These are phyloP conservation scores for Pipa parva DNA, from an alignment of 2,113 vertebrate genomes.

Conservation along the genomic window DNA sequence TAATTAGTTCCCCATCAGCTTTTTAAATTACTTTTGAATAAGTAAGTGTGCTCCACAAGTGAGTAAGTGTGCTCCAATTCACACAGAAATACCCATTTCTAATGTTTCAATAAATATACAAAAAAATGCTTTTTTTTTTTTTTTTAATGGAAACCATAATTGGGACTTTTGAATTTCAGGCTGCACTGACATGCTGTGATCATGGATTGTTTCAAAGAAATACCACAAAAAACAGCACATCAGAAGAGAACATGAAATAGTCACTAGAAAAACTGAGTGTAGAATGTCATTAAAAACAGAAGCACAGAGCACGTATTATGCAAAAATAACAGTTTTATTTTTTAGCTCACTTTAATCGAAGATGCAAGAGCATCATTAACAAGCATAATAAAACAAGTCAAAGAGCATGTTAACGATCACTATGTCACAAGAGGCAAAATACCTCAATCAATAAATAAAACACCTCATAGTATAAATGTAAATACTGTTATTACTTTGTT, in stretches of 20 bases:
- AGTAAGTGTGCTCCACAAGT: not conserved
- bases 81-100: not conserved
- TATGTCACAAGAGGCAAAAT: not conserved
- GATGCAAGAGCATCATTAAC: conserved; percentile 25
- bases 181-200: conserved; percentile 7
- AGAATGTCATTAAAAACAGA: conserved; percentile 10
- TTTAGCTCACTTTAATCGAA: conserved; percentile 1
- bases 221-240: not conserved
- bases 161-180: rapidly evolving
- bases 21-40: conserved; percentile 22
- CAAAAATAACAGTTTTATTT: conserved; percentile 11
- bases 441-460: too few species aligned
- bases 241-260: conserved; percentile 5
- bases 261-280: conserved; percentile 7
- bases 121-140: not conserved
- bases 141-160: conserved; percentile 7
- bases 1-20: not conserved
- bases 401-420: not conserved
- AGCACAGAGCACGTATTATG: conserved; percentile 29
- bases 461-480: too few species aligned
- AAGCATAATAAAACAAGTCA: conserved; percentile 14
- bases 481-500: too few species aligned
- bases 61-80: not conserved
- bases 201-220: conserved; percentile 30
- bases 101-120: not conserved